A percentile compares a stretch with the other conserved stretches of the same genome.
Conservation (phyloP, 1,140 invertebrate genomes). For the Metopolophium dirhodum region DNA sequence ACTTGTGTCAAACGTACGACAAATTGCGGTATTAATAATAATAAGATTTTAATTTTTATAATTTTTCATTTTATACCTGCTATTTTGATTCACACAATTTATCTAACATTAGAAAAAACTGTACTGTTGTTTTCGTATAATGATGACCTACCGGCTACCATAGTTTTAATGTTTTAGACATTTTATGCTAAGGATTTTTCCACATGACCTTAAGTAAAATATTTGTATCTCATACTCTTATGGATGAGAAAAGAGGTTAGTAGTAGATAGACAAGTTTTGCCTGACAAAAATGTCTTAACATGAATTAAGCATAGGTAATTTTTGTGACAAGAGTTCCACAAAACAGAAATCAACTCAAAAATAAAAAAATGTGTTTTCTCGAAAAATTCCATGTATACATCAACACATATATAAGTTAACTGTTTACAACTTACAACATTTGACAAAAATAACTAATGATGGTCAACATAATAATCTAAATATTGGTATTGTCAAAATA, state of each 20-base stretch:
- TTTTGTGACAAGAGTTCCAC: not conserved
- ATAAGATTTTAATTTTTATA: not conserved
- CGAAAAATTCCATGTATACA: too few relatives aligned
- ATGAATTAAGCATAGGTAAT: not conserved
- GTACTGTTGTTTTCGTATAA: not conserved
- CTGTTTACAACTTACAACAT: too few relatives aligned
- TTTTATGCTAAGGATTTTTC: not conserved
- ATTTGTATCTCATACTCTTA: not conserved
- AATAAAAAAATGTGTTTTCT: too few relatives aligned
- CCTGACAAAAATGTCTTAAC: too few relatives aligned
- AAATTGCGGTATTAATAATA: slow-evolving; percentile 17
- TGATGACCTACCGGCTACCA: not conserved
- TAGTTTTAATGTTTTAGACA: not conserved
- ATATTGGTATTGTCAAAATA: too few relatives aligned
- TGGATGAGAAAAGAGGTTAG: not conserved
- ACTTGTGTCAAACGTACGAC: not conserved
- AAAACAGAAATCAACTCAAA: not conserved
- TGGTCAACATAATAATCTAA: too few relatives aligned
- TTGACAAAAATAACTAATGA: too few relatives aligned
- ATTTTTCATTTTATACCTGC: not conserved
- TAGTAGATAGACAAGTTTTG: not conserved
- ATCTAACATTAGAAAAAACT: not conserved
- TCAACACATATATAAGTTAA: too few relatives aligned
- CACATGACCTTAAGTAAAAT: too few relatives aligned
- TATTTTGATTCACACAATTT: not conserved